Evolutionary conservation across 2,888 invertebrate species (phyloP).

Genomic region (Ophion ellenae): DNA sequence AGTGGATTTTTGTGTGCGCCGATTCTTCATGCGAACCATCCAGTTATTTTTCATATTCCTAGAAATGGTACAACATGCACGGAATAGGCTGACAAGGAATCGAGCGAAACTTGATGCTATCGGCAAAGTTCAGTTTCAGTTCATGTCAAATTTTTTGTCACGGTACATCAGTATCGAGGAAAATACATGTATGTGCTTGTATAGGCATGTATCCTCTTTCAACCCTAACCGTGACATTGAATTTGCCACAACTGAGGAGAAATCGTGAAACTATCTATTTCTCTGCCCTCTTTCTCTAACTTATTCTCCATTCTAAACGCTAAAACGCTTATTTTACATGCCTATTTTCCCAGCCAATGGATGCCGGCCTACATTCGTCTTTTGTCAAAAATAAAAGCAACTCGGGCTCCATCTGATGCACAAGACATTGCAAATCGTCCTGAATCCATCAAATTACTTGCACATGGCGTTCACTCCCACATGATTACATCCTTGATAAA

Average conservation of each 20-base stretch:
- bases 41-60: slow-evolving; percentile 2
- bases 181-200: slow-evolving; percentile 10
- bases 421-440: no score
- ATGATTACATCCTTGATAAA: no score
- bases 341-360: no score
- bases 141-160: slow-evolving; percentile 23
- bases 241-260: slow-evolving; percentile 29
- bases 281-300: neutral
- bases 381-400: no score
- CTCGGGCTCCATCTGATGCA: no score
- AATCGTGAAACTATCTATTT: neutral
- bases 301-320: neutral
- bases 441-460: no score
- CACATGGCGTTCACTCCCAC: no score
- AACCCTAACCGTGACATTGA: slow-evolving; percentile 45
- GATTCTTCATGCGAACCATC: no score
- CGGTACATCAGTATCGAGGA: slow-evolving; percentile 38
- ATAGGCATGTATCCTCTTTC: slow-evolving; percentile 32
- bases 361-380: no score
- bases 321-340: no score
- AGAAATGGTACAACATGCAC: slow-evolving; percentile 18
- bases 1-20: no score
- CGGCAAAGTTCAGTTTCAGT: slow-evolving; percentile 35
- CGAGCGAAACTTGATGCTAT: slow-evolving; percentile 26
- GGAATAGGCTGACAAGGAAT: neutral